These are phyloP conservation scores for Caerostris darwini DNA, from an alignment of 1,140 invertebrate species.

Conservation along the genomic window DNA sequence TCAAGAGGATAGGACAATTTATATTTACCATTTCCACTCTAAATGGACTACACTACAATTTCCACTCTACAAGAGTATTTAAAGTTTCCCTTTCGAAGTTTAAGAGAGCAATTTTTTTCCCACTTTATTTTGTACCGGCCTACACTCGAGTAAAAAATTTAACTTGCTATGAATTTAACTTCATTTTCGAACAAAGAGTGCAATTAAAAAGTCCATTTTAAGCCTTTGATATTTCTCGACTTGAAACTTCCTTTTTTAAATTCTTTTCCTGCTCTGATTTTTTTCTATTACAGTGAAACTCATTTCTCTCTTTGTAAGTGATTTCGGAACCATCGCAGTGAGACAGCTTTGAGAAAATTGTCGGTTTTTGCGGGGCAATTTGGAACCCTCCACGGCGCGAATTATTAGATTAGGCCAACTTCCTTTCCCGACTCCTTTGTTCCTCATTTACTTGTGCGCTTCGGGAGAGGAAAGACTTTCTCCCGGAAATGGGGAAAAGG, in stretches of 20 bases:
- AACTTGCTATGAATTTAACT: no score
- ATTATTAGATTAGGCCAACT: conserved; percentile 65
- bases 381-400: conserved; percentile 34
- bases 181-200: neutral
- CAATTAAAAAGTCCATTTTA: neutral
- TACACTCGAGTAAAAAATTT: no score
- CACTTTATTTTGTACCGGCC: no score
- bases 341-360: conserved; percentile 33
- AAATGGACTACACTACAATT: no score
- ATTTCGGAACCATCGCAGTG: neutral
- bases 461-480: neutral
- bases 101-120: no score
- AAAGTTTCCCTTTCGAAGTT: no score
- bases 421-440: conserved; percentile 52
- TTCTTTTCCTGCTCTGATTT: neutral
- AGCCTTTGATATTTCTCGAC: neutral
- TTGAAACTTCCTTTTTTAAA: neutral
- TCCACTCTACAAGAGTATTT: no score
- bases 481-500: conserved; percentile 52
- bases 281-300: neutral
- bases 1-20: no score
- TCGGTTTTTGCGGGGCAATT: conserved; percentile 56
- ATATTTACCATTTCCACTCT: no score
- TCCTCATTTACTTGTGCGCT: conserved; percentile 20
- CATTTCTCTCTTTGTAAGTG: conserved; percentile 10